A percentile compares a stretch with the other conserved stretches of the same genome.
Evolutionary conservation across 1,140 invertebrate genomes (phyloP).

Genomic region (Musca domestica): DNA sequence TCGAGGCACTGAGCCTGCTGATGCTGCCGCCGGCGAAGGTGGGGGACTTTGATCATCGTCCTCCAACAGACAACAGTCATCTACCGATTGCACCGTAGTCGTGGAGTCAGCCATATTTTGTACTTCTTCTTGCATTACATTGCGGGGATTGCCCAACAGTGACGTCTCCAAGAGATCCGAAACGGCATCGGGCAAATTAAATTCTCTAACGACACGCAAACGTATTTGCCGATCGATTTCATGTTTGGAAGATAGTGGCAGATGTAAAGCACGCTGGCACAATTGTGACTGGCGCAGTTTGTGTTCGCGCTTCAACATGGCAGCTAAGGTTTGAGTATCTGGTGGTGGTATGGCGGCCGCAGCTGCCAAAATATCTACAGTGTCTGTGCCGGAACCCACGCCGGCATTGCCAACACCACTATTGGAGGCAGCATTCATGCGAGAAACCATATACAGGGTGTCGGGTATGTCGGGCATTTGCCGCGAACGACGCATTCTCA

Average conservation of each 20-base stretch:
- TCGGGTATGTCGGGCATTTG: conserved; percentile 81
- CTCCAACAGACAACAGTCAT: conserved; percentile 33
- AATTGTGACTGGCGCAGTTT: conserved; percentile 78
- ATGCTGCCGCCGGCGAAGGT: conserved; percentile 43
- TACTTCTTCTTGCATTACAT: conserved; percentile 22
- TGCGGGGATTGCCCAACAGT: conserved; percentile 33
- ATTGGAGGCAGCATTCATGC: conserved; percentile 46
- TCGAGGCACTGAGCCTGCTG: conserved; percentile 32
- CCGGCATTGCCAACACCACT: conserved; percentile 59
- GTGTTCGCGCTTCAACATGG: conserved; percentile 82
- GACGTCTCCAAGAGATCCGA: conserved; percentile 75
- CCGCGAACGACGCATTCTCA: conserved; percentile 69
- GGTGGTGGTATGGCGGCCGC: conserved; percentile 68
- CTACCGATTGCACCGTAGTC: conserved; percentile 30
- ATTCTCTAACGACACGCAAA: conserved; percentile 86
- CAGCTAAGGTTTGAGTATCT: conserved; percentile 70
- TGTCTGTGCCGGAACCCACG: conserved; percentile 61
- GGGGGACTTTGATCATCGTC: conserved; percentile 46
- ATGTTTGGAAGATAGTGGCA: conserved; percentile 73
- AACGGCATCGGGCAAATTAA: conserved; percentile 88
- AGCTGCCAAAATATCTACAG: conserved; percentile 62
- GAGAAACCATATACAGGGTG: conserved; percentile 86
- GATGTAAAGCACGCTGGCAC: conserved; percentile 72
- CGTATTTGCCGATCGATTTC: conserved; percentile 78
- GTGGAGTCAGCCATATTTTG: conserved; percentile 21